Conservation (phyloP, 2,113 vertebrate genomes). For the Pongo abelii region DNA sequence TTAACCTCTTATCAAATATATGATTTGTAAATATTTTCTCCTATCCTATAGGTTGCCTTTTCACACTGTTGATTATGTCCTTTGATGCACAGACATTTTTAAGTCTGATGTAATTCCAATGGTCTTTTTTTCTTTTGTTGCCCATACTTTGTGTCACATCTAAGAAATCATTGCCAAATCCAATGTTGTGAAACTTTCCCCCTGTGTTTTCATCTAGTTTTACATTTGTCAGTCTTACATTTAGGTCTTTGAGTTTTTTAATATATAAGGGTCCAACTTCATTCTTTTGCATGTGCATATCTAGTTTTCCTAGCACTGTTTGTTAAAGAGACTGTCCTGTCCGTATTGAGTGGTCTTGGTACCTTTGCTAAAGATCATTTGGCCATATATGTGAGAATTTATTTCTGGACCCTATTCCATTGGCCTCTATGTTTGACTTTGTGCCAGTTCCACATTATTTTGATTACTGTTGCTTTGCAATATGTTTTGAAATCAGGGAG, state of each 20-base stretch:
- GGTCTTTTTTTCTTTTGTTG: neutral
- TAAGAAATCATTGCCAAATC: neutral
- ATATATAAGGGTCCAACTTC: neutral
- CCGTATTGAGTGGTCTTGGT: neutral
- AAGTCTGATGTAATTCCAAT: neutral
- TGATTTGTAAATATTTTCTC: neutral
- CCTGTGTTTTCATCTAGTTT: neutral
- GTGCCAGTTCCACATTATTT: neutral
- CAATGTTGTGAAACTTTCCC: neutral
- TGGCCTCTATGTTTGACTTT: neutral
- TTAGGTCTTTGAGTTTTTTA: neutral
- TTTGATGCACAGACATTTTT: neutral
- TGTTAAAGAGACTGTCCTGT: neutral
- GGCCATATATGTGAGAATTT: neutral
- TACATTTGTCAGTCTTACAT: neutral
- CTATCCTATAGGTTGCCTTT: neutral
- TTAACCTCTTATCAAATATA: neutral
- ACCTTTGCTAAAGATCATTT: neutral
- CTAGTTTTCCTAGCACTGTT: neutral
- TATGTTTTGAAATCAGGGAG: neutral
- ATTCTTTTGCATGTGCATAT: neutral
- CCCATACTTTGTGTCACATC: neutral
- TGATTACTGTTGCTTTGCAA: neutral
- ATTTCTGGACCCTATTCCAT: neutral
- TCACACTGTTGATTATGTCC: neutral